Conservation (phyloP, 2,113 vertebrate species). For the Syngnathoides biaculeatus region DNA sequence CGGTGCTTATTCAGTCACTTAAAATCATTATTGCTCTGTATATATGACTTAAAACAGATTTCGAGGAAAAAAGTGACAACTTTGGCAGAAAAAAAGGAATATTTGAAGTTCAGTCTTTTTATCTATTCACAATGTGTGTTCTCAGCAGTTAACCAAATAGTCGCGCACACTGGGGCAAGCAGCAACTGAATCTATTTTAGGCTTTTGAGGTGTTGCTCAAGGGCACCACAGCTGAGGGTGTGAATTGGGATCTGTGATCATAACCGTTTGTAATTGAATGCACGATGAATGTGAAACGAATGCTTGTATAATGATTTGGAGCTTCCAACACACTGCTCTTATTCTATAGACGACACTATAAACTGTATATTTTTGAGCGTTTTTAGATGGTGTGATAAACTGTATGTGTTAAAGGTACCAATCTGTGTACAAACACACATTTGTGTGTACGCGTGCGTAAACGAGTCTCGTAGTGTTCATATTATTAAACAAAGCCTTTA, state of each 20-base stretch:
- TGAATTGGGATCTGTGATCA: neutral
- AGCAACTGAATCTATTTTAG: too few relatives aligned
- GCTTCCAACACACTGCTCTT: neutral
- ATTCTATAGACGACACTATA: neutral
- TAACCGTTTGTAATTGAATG: neutral
- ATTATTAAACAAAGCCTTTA: constrained; percentile 28
- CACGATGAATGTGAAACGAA: neutral
- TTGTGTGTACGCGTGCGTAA: neutral
- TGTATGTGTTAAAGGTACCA: neutral
- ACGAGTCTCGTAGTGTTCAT: constrained; percentile 25
- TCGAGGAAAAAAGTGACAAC: neutral
- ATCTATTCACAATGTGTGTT: too few relatives aligned
- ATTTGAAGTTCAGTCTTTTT: too few relatives aligned
- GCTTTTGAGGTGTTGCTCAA: neutral
- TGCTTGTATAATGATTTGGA: neutral
- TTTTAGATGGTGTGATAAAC: neutral
- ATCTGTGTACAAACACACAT: neutral
- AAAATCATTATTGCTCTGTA: constrained; percentile 30
- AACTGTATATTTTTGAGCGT: neutral
- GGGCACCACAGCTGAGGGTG: neutral
- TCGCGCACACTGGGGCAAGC: too few relatives aligned
- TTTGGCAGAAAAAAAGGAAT: too few relatives aligned
- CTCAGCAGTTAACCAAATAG: too few relatives aligned
- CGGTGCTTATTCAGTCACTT: constrained; percentile 23
- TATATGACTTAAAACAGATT: neutral